phyloP scores from a whole-genome alignment of 2,888 invertebrate genomes.

The Nebria salina region DNA sequence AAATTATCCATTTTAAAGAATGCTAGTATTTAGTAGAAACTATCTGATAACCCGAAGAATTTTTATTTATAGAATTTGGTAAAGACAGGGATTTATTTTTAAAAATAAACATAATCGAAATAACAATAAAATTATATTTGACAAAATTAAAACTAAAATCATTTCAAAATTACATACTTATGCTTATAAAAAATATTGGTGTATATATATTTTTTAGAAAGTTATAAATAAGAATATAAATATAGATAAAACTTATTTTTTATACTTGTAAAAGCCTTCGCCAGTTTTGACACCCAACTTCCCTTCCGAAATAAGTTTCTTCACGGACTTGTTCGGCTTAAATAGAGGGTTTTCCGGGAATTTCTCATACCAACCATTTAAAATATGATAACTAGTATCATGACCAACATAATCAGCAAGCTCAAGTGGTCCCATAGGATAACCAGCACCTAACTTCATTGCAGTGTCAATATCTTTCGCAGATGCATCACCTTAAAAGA shows the following conservation, averaged over 20 bases:
- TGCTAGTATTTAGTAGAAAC: too few species aligned
- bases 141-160: too few species aligned
- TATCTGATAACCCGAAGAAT: too few species aligned
- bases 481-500: conserved; percentile 71
- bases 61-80: too few species aligned
- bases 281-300: conserved; percentile 83
- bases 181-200: conserved; percentile 3
- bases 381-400: conserved; percentile 79
- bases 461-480: conserved; percentile 85
- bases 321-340: conserved; percentile 69
- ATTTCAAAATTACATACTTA: neutral
- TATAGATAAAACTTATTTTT: conserved; percentile 59
- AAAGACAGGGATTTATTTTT: too few species aligned
- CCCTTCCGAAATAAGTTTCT: conserved; percentile 79
- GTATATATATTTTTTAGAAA: neutral
- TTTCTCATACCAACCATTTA: conserved; percentile 82
- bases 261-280: conserved; percentile 86
- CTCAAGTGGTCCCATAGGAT: conserved; percentile 93
- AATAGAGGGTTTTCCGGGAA: conserved; percentile 76
- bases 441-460: conserved; percentile 89
- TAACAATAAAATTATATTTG: too few species aligned
- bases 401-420: conserved; percentile 84
- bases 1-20: too few species aligned
- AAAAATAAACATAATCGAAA: too few species aligned
- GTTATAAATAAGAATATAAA: too few species aligned